Base-by-base conservation (phyloP, 2,797 vertebrate species). In the Zenarchopterus dispar region DNA sequence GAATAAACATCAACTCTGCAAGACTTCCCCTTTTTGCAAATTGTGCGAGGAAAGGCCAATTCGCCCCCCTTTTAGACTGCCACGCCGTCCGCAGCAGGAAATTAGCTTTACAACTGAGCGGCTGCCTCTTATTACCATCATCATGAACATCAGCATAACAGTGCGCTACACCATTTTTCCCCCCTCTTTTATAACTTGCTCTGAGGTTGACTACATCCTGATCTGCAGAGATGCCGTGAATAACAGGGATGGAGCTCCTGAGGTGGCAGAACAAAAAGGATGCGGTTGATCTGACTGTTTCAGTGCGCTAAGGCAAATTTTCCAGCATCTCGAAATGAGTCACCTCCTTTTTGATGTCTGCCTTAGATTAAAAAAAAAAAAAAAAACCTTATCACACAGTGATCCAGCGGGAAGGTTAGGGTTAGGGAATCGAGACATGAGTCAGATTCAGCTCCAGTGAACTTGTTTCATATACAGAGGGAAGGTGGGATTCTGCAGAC, bases 1-100 rank as follows among this genome's bases (percentile, higher is more conserved):
- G 84, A 91, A 88, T 92, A 87, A 88, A 89, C 88, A 91, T 84
- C 63, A 23, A 52, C 75, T 63, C 77, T 56, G 71, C 77, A 73
- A 80, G 78, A 78, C 84, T 71, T 43, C 55, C 24, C 0, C 0
- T 17, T 75, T 89, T 91, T 84, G 75, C 86, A 90, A 79, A 53
- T 36, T 62, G 75, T 73, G 53, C 51, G 74, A 76, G 70, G 56
- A 69, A 41, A 39, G 47, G 56, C 51, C 65, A 58, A 55, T 56
- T 64, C 56, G 11, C 21, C 47, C 41, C 23, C 72, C 18, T 68
- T 36, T 18, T 17, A 13, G 16, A 10, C 23, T 56, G 78, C 65
- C 71, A 51, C 61, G 67, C 78, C 61, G 28, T 51, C 56, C 66
- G 61, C 65, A 56, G 61, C 71, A 50, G 21, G n/a, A 22, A 60